These are phyloP conservation scores for Petrophora chlorosata DNA, from an alignment of 2,888 invertebrate species.

Conservation along the genomic window DNA sequence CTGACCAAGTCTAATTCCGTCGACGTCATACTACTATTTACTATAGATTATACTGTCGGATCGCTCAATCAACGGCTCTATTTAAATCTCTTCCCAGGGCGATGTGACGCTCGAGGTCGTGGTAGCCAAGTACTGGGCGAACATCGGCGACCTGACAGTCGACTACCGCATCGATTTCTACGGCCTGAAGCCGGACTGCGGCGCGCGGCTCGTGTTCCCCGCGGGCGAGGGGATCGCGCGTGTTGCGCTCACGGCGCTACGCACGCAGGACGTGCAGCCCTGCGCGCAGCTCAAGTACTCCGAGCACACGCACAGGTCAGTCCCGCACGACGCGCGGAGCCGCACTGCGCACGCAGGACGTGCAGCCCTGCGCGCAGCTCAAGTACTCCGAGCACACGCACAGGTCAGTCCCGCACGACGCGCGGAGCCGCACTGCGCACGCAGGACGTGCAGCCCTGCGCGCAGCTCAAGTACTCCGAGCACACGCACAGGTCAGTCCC, in stretches of 20 bases:
- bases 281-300: slow-evolving; percentile 88
- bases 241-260: slow-evolving; percentile 87
- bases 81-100: slow-evolving; percentile 82
- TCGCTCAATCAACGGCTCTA: no score
- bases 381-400: slow-evolving; percentile 89
- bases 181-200: slow-evolving; percentile 89
- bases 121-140: slow-evolving; percentile 98
- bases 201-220: slow-evolving; percentile 86
- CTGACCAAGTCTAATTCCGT: no score
- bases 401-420: slow-evolving; percentile 64
- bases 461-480: slow-evolving; percentile 89
- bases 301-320: slow-evolving; percentile 87
- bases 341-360: slow-evolving; percentile 90
- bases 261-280: slow-evolving; percentile 92
- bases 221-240: slow-evolving; percentile 89
- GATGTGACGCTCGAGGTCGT: slow-evolving; percentile 93
- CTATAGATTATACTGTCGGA: no score
- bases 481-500: slow-evolving; percentile 85
- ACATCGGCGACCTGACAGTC: slow-evolving; percentile 89
- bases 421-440: slow-evolving; percentile 82
- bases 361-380: slow-evolving; percentile 88
- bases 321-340: slow-evolving; percentile 25
- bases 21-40: no score
- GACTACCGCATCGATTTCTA: slow-evolving; percentile 92
- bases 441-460: slow-evolving; percentile 91